Evolutionary conservation across 2,888 invertebrate genomes (phyloP).

Genomic region (Mayetiola destructor): DNA sequence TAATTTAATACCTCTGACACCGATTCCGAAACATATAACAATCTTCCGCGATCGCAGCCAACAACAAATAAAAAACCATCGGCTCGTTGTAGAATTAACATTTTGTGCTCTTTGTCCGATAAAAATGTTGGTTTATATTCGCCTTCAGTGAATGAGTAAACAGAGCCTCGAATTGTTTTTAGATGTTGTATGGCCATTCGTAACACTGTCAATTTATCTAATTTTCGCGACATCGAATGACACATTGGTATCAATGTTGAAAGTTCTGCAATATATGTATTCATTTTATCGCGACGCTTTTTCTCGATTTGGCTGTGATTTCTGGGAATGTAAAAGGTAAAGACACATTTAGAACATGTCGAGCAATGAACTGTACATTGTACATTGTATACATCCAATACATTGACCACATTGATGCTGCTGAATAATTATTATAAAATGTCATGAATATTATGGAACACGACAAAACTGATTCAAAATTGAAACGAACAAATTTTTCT

Average conservation of each 20-base stretch:
- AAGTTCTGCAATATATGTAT: slow-evolving; percentile 81
- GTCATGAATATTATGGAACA: no score
- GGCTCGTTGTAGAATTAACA: slow-evolving; percentile 69
- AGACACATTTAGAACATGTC: no score
- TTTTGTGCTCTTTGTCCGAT: slow-evolving; percentile 74
- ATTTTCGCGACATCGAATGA: slow-evolving; percentile 78
- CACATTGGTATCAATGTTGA: slow-evolving; percentile 89
- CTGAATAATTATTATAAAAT: no score
- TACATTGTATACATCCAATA: no score
- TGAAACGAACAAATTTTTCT: no score
- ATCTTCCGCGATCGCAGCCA: slow-evolving; percentile 80
- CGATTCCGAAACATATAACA: slow-evolving; percentile 80
- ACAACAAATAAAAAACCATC: slow-evolving; percentile 87
- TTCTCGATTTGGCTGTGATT: slow-evolving; percentile 96
- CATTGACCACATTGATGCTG: no score
- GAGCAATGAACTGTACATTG: no score
- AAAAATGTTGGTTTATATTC: slow-evolving; percentile 68
- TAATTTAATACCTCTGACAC: slow-evolving; percentile 70
- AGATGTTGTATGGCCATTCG: slow-evolving; percentile 90
- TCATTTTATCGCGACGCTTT: slow-evolving; percentile 88
- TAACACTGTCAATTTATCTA: slow-evolving; percentile 82
- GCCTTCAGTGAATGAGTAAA: slow-evolving; percentile 58
- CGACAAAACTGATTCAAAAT: no score
- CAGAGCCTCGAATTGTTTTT: slow-evolving; percentile 58
- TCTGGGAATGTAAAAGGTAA: slow-evolving; percentile 46